phyloP scores from a whole-genome alignment of 2,888 invertebrate genomes.

The Amiota minor region DNA sequence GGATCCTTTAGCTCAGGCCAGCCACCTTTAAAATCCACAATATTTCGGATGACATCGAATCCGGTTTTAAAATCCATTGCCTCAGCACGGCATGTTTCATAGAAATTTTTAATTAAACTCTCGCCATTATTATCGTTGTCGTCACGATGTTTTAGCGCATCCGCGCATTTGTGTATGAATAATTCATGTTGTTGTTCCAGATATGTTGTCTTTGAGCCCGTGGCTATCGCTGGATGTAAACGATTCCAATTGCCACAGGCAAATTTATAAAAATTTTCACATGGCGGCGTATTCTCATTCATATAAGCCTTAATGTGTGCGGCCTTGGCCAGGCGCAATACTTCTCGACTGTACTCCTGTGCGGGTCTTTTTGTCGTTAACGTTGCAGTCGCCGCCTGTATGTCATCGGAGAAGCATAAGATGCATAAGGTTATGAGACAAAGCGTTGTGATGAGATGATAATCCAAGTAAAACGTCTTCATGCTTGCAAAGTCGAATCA shows the following conservation, averaged over 20 bases:
- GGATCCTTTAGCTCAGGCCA: slow-evolving; percentile 64
- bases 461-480: neutral
- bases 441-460: slow-evolving; percentile 26
- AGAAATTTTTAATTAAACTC: slow-evolving; percentile 63
- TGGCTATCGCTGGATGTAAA: slow-evolving; percentile 55
- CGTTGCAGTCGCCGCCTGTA: neutral
- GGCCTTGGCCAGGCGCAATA: slow-evolving; percentile 66
- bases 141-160: slow-evolving; percentile 53
- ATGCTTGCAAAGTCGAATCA: slow-evolving; percentile 8
- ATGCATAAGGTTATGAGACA: slow-evolving; percentile 31
- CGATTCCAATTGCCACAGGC: slow-evolving; percentile 70
- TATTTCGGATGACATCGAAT: slow-evolving; percentile 53
- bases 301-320: slow-evolving; percentile 66
- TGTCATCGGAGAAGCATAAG: slow-evolving; percentile 23
- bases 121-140: slow-evolving; percentile 59
- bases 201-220: slow-evolving; percentile 56
- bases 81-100: slow-evolving; percentile 58
- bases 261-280: slow-evolving; percentile 67
- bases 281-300: slow-evolving; percentile 52
- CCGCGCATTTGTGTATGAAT: slow-evolving; percentile 65
- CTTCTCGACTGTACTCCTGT: slow-evolving; percentile 61
- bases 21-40: slow-evolving; percentile 63
- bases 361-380: slow-evolving; percentile 22
- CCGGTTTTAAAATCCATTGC: slow-evolving; percentile 50
- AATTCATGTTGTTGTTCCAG: slow-evolving; percentile 64